Evolutionary conservation across 2,113 vertebrate species (phyloP).

Genomic region (Zosterops pallidus): DNA sequence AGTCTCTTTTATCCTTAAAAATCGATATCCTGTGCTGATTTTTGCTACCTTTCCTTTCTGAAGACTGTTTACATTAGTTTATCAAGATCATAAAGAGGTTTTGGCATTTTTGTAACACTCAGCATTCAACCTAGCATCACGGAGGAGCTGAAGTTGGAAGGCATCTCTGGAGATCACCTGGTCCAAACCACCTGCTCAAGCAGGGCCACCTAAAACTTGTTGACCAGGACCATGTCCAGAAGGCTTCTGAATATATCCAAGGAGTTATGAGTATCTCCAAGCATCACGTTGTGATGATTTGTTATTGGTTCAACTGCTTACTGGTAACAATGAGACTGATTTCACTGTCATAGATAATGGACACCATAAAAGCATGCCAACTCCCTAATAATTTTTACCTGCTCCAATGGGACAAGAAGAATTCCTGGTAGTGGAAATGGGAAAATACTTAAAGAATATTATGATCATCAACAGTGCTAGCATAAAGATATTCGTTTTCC

Average conservation of each 20-base stretch:
- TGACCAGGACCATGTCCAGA: neutral
- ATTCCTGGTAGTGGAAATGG: neutral
- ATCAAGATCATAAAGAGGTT: neutral
- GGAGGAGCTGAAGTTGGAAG: neutral
- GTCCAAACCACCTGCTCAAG: neutral
- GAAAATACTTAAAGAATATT: neutral
- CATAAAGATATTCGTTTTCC: neutral
- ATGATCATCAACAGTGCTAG: neutral
- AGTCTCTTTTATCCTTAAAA: neutral
- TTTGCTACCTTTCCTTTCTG: neutral
- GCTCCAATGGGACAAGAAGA: neutral
- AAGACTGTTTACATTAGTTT: neutral
- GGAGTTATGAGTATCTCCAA: neutral
- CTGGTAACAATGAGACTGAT: neutral
- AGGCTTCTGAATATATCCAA: neutral
- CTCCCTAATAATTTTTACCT: neutral
- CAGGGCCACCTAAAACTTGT: neutral
- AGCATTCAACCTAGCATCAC: neutral
- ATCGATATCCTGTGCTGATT: neutral
- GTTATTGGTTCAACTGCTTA: neutral
- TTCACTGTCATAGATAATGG: neutral
- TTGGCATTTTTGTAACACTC: neutral
- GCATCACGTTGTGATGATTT: neutral
- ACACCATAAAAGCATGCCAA: neutral
- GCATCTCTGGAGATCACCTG: neutral